These are phyloP conservation scores for Anthoscopus minutus DNA, from an alignment of 2,113 vertebrate genomes.

Conservation along the genomic window DNA sequence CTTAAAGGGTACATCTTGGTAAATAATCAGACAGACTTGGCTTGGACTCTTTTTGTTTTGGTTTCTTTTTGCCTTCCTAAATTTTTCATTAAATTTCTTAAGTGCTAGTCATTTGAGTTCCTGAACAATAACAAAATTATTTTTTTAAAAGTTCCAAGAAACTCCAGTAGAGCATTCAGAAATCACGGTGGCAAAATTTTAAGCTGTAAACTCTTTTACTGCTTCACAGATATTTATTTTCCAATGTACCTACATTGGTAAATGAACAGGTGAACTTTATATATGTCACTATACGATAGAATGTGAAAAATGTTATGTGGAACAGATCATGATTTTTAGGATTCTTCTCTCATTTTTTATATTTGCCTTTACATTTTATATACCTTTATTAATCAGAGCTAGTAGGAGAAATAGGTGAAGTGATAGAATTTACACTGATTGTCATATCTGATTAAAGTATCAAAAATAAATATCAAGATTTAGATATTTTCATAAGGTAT, in stretches of 20 bases:
- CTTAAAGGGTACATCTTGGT: not conserved
- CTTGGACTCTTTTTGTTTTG: not conserved
- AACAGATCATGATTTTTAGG: not conserved
- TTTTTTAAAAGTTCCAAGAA: not conserved
- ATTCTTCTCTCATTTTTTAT: not conserved
- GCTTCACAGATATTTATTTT: not conserved
- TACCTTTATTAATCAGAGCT: not conserved
- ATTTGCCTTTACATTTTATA: not conserved
- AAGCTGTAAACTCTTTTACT: not conserved
- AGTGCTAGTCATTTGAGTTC: not conserved
- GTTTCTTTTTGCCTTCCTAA: not conserved
- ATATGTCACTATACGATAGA: too few species aligned
- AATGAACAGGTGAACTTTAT: not conserved
- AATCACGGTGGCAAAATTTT: not conserved
- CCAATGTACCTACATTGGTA: not conserved
- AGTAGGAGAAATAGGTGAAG: not conserved
- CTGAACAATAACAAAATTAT: not conserved
- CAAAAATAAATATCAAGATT: not conserved
- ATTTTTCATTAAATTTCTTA: not conserved
- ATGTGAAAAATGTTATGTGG: not conserved
- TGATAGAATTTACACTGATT: not conserved
- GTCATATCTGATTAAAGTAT: not conserved
- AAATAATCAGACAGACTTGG: not conserved
- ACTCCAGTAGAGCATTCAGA: not conserved
- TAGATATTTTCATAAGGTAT: not conserved